These are phyloP conservation scores for Smithornis capensis DNA, from an alignment of 2,113 vertebrate genomes.

Conservation along the genomic window DNA sequence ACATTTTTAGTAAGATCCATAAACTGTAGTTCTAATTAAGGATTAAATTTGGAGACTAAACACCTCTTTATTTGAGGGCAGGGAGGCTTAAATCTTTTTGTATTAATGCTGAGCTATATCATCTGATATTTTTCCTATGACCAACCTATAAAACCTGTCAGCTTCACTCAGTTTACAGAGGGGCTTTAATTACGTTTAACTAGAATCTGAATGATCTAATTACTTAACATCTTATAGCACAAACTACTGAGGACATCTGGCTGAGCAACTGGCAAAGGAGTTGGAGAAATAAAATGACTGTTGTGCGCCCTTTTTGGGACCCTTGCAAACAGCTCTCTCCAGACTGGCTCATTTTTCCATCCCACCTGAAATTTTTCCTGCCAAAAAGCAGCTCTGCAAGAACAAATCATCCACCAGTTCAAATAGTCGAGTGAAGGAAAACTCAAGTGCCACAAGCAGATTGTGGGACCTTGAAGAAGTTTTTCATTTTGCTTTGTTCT, in stretches of 20 bases:
- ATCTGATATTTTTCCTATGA: conserved; percentile 62
- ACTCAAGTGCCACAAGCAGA: background rate
- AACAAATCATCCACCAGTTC: background rate
- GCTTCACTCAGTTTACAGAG: conserved; percentile 62
- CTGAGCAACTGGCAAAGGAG: conserved; percentile 42
- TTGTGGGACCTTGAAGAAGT: background rate
- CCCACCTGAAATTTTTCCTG: background rate
- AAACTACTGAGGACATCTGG: conserved; percentile 60
- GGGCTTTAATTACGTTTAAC: conserved; percentile 69
- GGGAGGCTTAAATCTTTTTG: conserved; percentile 34
- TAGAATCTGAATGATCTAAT: conserved; percentile 64
- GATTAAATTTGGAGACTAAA: conserved; percentile 34
- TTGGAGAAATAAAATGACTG: background rate
- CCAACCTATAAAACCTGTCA: conserved; percentile 69
- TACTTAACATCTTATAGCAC: conserved; percentile 62
- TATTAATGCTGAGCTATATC: conserved; percentile 51
- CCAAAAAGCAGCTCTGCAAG: background rate
- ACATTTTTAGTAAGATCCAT: background rate
- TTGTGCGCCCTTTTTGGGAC: background rate
- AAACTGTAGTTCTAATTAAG: conserved; percentile 26
- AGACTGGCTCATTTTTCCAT: background rate
- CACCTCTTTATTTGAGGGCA: conserved; percentile 26
- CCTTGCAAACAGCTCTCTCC: background rate
- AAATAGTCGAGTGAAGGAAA: background rate
- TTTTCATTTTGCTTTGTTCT: background rate